Evolutionary conservation across 2,113 vertebrate species (phyloP), one percentile per base, ranked within the genome.

Genomic region (Probosciger aterrimus): DNA sequence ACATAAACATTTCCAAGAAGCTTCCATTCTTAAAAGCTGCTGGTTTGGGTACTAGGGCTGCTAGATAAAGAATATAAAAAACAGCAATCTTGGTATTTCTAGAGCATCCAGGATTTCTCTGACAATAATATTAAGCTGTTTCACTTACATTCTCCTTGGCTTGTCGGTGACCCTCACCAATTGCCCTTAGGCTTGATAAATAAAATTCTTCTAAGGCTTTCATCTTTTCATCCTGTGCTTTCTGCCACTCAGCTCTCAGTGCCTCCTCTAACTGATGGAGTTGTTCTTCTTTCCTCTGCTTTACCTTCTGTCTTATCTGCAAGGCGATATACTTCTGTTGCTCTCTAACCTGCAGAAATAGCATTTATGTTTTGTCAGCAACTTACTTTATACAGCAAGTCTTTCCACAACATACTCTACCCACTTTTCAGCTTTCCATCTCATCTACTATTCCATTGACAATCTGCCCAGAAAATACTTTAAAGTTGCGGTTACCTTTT

Each of bases 71-170:
- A 78, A 50, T 5, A 57, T 7, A 18, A 44, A 43, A 68, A 43
- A 0, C 9, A 41, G 23, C 9, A 41, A 30, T 27, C n/a, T 7
- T n/a, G 11, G 13, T 46, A 88, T 28, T 85, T 91, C 39, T 60
- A 67, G 14, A 79, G 52, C 15, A 80, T 5, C 3, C 50, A 68
- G 15, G 59, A 47, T 37, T 55, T 57, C 14, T 80, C 20, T 49
- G n/a, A 86, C 18, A 80, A 7, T 7, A 44, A 28, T 1, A 59
- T 7, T 14, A 31, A 71, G 30, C 17, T 35, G 37, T 69, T 93
- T 65, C 25, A 91, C 98, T 98, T 93, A 99, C 99, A 0, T 99
- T 98, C 97, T 99, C 98, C 88, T 98, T 99, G 53, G 99, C 99
- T 60, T 96, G 98, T 62, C 98, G 97, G 91, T 99, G 99, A 41